Base-by-base conservation (phyloP, 37 sponge, comb jelly and placozoan genomes). In the Mnemiopsis leidyi region DNA sequence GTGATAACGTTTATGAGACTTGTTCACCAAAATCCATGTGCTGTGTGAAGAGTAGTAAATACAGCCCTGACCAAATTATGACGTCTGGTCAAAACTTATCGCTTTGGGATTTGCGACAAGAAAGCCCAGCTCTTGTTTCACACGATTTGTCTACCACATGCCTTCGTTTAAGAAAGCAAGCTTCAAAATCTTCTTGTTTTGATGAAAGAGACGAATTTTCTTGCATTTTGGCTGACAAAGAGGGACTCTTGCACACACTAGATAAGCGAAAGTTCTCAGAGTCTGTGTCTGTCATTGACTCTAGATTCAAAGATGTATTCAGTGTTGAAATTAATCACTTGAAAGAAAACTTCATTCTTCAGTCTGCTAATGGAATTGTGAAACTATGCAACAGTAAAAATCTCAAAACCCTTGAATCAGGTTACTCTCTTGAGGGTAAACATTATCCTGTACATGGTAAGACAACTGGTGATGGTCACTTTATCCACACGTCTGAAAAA, bases 61-160 rank as follows among this genome's bases (percentile, higher is more conserved):
- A 25, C 5, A 39, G 23, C 23, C n/a, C 61, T 21, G 25, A 16
- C 16, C 3, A 24, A 0, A 26, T 85, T 0, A 7, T 38, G 26
- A 85, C 90, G 0, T 40, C 61, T 29, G 90, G 90, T 3, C 21
- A 39, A 21, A 39, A 26, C 23, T 18, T 85, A 2, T 28, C 38
- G 39, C 0, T 85, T 16, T 85, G 90, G 90, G 90, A 85, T 39
- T 24, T 33, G 23, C 23, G 90, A 85, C 39, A 85, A 85, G 40
- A 40, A 3, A 1, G 61, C 2, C 90, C 90, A 21, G 90, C 35
- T 85, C 24, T 48, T 18, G 61, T 85, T 0, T 85, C 61, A 3
- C 32, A 32, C 33, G 79, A 77, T 33, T 20, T 34, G 18, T 18
- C 32, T 1, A 33, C 26, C 18, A 33, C 79, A 34, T 77, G 79